These are phyloP conservation scores for Trichoplusia ni DNA, from an alignment of 1,140 invertebrate species.

Conservation along the genomic window DNA sequence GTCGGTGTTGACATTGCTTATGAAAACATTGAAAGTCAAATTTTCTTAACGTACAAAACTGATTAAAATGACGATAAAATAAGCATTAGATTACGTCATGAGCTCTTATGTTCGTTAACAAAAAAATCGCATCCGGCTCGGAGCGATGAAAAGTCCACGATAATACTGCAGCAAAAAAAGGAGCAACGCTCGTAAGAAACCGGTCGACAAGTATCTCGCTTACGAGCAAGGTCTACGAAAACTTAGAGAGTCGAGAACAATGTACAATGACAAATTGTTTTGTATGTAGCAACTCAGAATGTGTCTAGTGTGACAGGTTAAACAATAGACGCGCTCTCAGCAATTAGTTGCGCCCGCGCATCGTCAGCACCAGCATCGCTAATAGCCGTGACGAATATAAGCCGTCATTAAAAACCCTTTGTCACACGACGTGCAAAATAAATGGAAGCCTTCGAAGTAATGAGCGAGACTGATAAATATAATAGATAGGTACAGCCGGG, in stretches of 20 bases:
- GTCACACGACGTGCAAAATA: constrained; percentile 42
- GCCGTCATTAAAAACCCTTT: constrained; percentile 12
- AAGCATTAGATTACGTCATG: constrained; percentile 64
- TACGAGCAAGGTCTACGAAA: constrained; percentile 43
- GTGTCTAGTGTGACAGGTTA: constrained; percentile 42
- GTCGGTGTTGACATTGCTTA: constrained; percentile 42
- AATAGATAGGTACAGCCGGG: constrained; percentile 39
- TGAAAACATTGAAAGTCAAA: constrained; percentile 47
- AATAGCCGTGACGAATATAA: constrained; percentile 31
- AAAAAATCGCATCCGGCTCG: constrained; percentile 72
- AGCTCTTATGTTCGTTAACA: constrained; percentile 51
- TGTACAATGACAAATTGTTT: constrained; percentile 50
- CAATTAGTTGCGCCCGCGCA: constrained; percentile 45
- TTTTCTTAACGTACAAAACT: constrained; percentile 41
- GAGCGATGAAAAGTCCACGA: constrained; percentile 55
- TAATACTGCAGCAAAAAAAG: constrained; percentile 50
- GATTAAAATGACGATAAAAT: constrained; percentile 55
- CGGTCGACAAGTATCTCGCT: constrained; percentile 40
- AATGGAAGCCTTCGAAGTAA: background rate
- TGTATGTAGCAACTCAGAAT: constrained; percentile 52
- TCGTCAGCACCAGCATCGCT: constrained; percentile 35
- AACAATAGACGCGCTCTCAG: constrained; percentile 57
- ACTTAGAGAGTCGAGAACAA: constrained; percentile 51
- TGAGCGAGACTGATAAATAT: constrained; percentile 17
- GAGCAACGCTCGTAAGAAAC: constrained; percentile 41